Base-by-base conservation (phyloP, 2,888 invertebrate species). In the Cerastoderma edule region DNA sequence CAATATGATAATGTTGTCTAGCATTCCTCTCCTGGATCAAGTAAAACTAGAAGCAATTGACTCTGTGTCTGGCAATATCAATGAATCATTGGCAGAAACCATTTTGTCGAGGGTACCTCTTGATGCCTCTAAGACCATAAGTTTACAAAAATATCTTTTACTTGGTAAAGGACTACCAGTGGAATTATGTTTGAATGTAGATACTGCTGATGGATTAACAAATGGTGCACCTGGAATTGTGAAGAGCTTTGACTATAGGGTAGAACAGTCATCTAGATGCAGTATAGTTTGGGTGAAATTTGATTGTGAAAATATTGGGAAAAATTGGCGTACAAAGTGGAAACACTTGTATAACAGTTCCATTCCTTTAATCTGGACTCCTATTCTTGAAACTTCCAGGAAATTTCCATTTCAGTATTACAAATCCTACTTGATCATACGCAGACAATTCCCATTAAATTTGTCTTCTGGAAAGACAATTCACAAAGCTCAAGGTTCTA, bases 401-500 rank as follows among this genome's bases (percentile, higher is more conserved):
- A 39, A 48, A 24, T 75, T 75, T 32, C 46, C 66, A 27, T 28
- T 48, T 22, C 19, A 50, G 22, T 53, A 48, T 19, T 60, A 35
- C 24, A 73, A 76, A 67, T 28, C 70, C n/a, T 53, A 46, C 13
- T 10, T 24, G 13, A 32, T 79, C 44, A 24, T 39, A 8, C 48
- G 82, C 30, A 22, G 56, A 2, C 82, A 79, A 48, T 82, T 79
- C 57, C 75, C 80, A 32, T 27, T 84, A 13, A 39, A 33, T 0
- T 8, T 75, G 2, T 63, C 80, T 30, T 80, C 83, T 67, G 80
- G 72, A 44, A 83, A 78, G 54, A 80, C 78, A 22, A 64, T 80
- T 30, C 80, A 80, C 35, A 78, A 78, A 73, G 66, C 80, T 8
- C 80, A 83, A 67, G 80, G 78, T 1, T 67, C 69, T 30, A 83